Conservation (phyloP, 1,140 invertebrate genomes). For the Conus betulinus region DNA sequence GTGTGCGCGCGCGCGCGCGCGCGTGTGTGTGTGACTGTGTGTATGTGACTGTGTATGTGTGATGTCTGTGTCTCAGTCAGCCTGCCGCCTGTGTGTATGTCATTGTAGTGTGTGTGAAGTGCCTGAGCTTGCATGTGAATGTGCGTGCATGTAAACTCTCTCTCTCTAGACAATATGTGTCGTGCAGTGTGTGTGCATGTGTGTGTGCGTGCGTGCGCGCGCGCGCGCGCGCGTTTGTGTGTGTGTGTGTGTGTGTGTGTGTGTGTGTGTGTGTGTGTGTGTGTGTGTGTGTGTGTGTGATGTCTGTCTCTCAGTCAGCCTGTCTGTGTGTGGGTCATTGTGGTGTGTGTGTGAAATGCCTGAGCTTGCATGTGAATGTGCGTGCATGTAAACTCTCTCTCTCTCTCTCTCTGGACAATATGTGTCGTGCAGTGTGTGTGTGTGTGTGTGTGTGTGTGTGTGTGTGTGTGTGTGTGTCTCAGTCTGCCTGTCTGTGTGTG, state of each 20-base stretch:
- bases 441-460: neutral
- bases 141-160: neutral
- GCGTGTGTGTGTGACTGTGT: too few species aligned
- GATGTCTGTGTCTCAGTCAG: too few species aligned
- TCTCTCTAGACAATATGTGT: neutral
- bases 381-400: too few species aligned
- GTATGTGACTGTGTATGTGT: too few species aligned
- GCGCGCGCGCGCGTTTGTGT: neutral
- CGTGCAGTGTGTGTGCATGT: neutral
- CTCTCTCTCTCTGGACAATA: too few species aligned
- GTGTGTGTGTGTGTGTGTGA: slow-evolving; percentile 2
- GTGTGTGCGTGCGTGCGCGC: neutral
- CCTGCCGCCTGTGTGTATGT: too few species aligned
- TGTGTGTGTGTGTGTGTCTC: neutral
- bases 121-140: neutral
- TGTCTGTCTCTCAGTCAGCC: too few species aligned
- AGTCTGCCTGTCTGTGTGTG: neutral
- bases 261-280: neutral
- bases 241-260: neutral
- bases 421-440: neutral
- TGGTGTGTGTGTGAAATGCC: too few species aligned
- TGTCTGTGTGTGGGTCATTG: too few species aligned
- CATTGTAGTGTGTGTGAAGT: neutral
- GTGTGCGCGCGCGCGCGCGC: too few species aligned
- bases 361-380: too few species aligned